A percentile compares a stretch with the other conserved stretches of the same genome.
phyloP scores from a whole-genome alignment of 2,113 vertebrate genomes.

The Leucosticte australis region DNA sequence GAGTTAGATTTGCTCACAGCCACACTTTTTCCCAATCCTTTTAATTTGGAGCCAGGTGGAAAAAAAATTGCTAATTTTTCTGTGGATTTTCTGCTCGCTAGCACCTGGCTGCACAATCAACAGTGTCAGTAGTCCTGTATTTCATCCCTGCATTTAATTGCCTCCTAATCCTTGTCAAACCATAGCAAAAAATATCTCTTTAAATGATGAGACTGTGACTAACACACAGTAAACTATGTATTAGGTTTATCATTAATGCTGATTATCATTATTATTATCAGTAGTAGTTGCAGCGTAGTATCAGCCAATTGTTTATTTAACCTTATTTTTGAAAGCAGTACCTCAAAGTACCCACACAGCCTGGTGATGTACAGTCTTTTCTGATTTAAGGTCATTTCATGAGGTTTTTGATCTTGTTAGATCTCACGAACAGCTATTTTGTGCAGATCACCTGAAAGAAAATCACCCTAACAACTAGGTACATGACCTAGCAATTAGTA shows the following conservation, averaged over 20 bases:
- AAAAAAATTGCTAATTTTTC: not conserved
- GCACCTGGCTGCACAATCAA: not conserved
- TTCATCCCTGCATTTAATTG: not conserved
- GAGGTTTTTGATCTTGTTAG: not conserved
- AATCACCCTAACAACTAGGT: not conserved
- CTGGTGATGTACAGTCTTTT: not conserved
- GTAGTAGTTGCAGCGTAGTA: not conserved
- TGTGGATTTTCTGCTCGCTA: not conserved
- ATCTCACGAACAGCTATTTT: not conserved
- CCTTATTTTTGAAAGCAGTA: not conserved
- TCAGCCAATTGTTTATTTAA: not conserved
- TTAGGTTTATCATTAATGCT: not conserved
- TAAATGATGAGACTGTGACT: not conserved
- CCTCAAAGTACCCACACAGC: not conserved
- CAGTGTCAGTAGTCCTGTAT: not conserved
- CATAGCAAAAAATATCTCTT: not conserved
- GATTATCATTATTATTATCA: not conserved
- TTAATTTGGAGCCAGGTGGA: fast-evolving
- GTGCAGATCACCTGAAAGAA: not conserved
- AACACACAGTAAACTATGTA: fast-evolving
- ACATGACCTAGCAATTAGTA: not conserved
- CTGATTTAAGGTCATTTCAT: not conserved
- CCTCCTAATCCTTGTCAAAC: not conserved
- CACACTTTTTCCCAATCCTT: not conserved
- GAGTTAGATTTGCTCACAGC: not conserved